Evolutionary conservation across 2,888 invertebrate genomes (phyloP).

Genomic region (Geophilus truncorum): DNA sequence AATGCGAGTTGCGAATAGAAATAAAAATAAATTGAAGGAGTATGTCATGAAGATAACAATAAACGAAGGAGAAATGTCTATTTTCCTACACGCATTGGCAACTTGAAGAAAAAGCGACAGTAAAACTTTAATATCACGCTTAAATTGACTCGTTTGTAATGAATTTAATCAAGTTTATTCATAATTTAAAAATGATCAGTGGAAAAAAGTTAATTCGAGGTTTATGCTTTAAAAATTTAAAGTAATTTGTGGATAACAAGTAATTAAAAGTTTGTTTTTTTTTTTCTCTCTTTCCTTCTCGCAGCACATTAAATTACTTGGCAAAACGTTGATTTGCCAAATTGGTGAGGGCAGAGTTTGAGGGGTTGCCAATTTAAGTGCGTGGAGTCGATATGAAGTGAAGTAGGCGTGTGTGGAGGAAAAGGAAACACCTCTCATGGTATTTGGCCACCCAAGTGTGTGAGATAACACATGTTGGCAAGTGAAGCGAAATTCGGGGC

Average conservation of each 20-base stretch:
- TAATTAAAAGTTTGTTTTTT: not conserved
- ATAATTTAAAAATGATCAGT: not conserved
- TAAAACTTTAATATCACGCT: not conserved
- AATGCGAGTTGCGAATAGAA: not conserved
- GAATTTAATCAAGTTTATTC: not conserved
- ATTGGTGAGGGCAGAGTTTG: not conserved
- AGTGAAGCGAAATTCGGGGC: slow-evolving; percentile 4
- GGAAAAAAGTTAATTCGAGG: not conserved
- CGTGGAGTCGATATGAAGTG: slow-evolving; percentile 11
- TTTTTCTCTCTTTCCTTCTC: not conserved
- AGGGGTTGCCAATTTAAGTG: slow-evolving; percentile 9
- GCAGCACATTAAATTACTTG: not conserved
- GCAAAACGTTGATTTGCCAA: slow-evolving; percentile 2
- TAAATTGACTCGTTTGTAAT: not conserved
- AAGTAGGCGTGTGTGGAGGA: not conserved
- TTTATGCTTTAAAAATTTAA: not conserved
- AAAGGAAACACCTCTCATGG: slow-evolving; percentile 27
- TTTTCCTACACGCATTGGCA: not conserved
- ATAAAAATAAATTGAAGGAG: not conserved
- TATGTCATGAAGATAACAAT: not conserved
- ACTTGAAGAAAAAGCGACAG: not conserved
- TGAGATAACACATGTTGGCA: slow-evolving; percentile 27
- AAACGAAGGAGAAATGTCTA: not conserved
- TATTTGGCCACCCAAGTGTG: slow-evolving; percentile 21
- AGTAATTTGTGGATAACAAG: not conserved